Percentiles rank a stretch among this genome's conserved stretches.
Evolutionary conservation across 2,113 vertebrate species (phyloP).

Genomic region (Calyptommatus sinebrachiatus): DNA sequence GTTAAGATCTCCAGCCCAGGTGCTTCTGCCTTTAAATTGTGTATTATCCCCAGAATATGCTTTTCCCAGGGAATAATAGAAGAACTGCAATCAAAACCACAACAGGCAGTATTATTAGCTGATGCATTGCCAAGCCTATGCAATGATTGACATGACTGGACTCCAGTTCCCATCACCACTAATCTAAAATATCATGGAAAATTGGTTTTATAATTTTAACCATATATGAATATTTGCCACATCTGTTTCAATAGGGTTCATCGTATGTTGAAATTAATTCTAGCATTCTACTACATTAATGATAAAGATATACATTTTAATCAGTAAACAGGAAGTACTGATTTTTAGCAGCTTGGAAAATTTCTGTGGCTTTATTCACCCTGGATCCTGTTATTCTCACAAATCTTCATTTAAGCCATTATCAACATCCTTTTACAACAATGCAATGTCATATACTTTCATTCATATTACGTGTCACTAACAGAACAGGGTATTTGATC

Average conservation of each 20-base stretch:
- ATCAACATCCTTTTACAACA: neutral
- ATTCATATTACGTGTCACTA: too few species aligned
- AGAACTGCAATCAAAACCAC: slow-evolving; percentile 76
- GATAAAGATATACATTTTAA: neutral
- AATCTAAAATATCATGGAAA: too few species aligned
- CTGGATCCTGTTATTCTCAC: neutral
- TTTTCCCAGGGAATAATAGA: slow-evolving; percentile 77
- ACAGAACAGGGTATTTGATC: neutral
- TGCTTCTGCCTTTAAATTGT: slow-evolving; percentile 81
- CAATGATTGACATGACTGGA: neutral
- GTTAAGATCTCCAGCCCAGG: slow-evolving; percentile 89
- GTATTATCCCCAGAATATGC: slow-evolving; percentile 66
- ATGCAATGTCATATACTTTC: neutral
- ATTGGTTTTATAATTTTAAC: too few species aligned
- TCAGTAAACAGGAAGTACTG: neutral
- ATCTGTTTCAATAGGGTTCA: too few species aligned
- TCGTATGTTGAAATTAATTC: neutral
- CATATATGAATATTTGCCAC: too few species aligned
- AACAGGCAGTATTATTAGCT: neutral
- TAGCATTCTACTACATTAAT: neutral
- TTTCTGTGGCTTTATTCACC: neutral
- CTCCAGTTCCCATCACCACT: too few species aligned
- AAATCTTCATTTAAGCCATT: neutral
- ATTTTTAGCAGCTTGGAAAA: neutral
- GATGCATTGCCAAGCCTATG: too few species aligned